Conservation (phyloP, 2,797 vertebrate species). For the Philypnodon macrostomus region DNA sequence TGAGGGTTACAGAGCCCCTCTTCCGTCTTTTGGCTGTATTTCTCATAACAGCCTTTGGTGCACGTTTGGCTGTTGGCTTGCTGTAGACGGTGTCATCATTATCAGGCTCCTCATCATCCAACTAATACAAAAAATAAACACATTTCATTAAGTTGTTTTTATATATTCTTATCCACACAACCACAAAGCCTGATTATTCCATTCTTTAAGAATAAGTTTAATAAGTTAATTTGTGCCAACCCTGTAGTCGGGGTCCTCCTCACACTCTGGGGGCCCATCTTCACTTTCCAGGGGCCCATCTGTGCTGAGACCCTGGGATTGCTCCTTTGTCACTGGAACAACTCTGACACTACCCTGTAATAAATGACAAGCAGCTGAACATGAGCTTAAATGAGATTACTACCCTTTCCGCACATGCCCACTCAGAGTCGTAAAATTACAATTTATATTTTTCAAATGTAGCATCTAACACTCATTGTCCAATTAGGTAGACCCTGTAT, state of each 20-base stretch:
- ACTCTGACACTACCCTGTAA: conserved; percentile 49
- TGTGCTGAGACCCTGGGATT: conserved; percentile 31
- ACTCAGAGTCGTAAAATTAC: too few relatives aligned
- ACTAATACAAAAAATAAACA: conserved; percentile 10
- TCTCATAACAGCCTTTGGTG: conserved; percentile 43
- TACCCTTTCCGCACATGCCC: too few relatives aligned
- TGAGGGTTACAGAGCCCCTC: conserved; percentile 58
- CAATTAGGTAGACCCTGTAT: too few relatives aligned
- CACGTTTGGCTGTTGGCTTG: conserved; percentile 35
- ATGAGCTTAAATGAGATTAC: too few relatives aligned
- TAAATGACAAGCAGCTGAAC: too few relatives aligned
- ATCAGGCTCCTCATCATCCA: conserved; percentile 30
- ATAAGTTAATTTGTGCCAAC: conserved; percentile 8
- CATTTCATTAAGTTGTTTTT: neutral
- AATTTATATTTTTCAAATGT: too few relatives aligned
- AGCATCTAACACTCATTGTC: too few relatives aligned
- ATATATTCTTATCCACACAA: too few relatives aligned
- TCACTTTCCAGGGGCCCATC: conserved; percentile 28
- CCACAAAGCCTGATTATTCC: too few relatives aligned
- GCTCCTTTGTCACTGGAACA: conserved; percentile 58
- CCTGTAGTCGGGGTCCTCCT: conserved; percentile 44
- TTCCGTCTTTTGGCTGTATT: conserved; percentile 61
- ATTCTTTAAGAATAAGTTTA: too few relatives aligned
- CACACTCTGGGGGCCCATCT: conserved; percentile 28
- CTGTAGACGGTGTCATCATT: conserved; percentile 24